Percentiles rank a stretch among this genome's conserved stretches.
Evolutionary conservation across 2,888 invertebrate species (phyloP).

Genomic region (Nymphalis polychloros): DNA sequence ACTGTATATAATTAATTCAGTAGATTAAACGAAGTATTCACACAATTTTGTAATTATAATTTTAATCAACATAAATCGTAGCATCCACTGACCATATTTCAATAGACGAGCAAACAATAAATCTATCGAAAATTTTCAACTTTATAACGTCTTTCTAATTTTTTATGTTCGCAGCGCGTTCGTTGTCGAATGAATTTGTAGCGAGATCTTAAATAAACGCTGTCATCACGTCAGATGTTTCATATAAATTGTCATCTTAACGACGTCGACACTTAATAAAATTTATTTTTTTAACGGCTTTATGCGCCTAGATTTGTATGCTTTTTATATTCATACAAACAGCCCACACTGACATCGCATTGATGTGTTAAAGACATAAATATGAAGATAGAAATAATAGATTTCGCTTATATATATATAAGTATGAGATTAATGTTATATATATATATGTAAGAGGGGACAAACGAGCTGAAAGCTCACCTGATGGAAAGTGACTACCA

Average conservation of each 20-base stretch:
- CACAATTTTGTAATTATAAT: background rate
- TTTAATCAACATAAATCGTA: slow-evolving; percentile 23
- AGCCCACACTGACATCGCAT: background rate
- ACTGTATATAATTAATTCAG: background rate
- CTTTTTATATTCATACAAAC: slow-evolving; percentile 8
- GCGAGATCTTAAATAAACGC: slow-evolving; percentile 59
- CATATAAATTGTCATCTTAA: slow-evolving; percentile 69
- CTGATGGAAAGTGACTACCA: too few species aligned
- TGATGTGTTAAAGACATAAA: too few species aligned
- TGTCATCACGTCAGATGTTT: slow-evolving; percentile 68
- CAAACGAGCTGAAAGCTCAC: too few species aligned
- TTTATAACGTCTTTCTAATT: slow-evolving; percentile 47
- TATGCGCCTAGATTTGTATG: slow-evolving; percentile 28
- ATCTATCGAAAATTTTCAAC: slow-evolving; percentile 40
- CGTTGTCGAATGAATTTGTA: slow-evolving; percentile 60
- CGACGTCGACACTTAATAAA: slow-evolving; percentile 68
- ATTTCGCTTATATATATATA: too few species aligned
- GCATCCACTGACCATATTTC: slow-evolving; percentile 34
- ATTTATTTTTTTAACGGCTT: slow-evolving; percentile 39
- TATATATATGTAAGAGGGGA: too few species aligned
- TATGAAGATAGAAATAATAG: too few species aligned
- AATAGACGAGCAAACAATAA: slow-evolving; percentile 36
- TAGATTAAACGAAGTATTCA: background rate
- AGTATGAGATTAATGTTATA: too few species aligned
- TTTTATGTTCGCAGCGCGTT: slow-evolving; percentile 47